phyloP scores from a whole-genome alignment of 2,888 invertebrate species.

The Baccha elongata region DNA sequence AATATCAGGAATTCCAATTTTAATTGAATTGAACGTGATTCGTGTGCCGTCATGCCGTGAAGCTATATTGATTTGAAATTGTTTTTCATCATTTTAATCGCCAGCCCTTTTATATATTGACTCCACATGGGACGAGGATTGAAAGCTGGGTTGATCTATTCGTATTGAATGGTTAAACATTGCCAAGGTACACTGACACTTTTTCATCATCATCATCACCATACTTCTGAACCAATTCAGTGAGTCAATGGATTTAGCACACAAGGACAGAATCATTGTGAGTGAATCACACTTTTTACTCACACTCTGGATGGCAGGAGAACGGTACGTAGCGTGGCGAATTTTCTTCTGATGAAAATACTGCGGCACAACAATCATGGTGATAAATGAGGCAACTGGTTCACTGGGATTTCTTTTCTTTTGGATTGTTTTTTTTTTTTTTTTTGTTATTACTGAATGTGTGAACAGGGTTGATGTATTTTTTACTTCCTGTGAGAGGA shows the following conservation, averaged over 20 bases:
- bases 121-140: not conserved
- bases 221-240: slow-evolving; percentile 36
- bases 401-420: slow-evolving; percentile 40
- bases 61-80: slow-evolving; percentile 9
- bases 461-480: not conserved
- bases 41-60: not conserved
- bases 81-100: slow-evolving; percentile 6
- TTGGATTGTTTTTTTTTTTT: slow-evolving; percentile 1
- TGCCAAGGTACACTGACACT: slow-evolving; percentile 18
- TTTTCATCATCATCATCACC: slow-evolving; percentile 44
- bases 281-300: slow-evolving; percentile 60
- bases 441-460: not conserved
- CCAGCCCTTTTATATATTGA: not conserved
- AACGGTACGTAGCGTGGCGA: slow-evolving; percentile 48
- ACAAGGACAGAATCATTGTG: slow-evolving; percentile 43
- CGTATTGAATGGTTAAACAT: slow-evolving; percentile 20
- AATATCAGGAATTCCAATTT: not conserved
- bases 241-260: slow-evolving; percentile 45
- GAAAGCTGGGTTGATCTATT: slow-evolving; percentile 25
- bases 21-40: slow-evolving; percentile 10
- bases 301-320: slow-evolving; percentile 26
- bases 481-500: slow-evolving; percentile 7
- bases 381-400: slow-evolving; percentile 61
- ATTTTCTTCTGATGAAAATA: slow-evolving; percentile 43
- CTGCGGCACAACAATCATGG: slow-evolving; percentile 30